phyloP scores from a whole-genome alignment of 2,888 invertebrate genomes.

The Eurytoma adleriae region DNA sequence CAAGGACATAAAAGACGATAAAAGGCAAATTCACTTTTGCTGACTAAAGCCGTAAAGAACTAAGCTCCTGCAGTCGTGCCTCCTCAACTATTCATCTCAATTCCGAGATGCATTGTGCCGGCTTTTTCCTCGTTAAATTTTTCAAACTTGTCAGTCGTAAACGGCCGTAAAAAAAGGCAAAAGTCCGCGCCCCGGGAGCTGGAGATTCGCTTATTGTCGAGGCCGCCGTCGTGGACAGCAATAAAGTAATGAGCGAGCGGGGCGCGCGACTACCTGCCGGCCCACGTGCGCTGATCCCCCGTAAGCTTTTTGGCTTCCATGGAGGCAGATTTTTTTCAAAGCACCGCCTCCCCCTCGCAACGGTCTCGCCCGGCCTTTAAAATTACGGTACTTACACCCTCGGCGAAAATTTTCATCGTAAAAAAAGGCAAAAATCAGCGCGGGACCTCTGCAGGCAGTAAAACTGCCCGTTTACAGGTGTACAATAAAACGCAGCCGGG shows the following conservation, averaged over 20 bases:
- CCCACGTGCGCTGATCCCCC: background rate
- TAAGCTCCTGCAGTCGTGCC: conserved; percentile 28
- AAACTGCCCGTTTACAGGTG: background rate
- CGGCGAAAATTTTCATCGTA: conserved; percentile 1
- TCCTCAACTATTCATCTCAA: conserved; percentile 43
- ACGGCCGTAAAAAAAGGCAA: conserved; percentile 42
- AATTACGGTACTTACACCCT: conserved; percentile 39
- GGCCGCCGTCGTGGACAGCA: conserved; percentile 21
- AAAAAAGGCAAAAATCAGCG: conserved; percentile 9
- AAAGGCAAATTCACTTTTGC: conserved; percentile 47
- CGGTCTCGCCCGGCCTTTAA: conserved; percentile 9
- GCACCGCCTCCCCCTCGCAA: background rate
- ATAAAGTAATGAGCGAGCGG: conserved; percentile 52
- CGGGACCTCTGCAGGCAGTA: background rate
- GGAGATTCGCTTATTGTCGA: background rate
- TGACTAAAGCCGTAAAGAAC: conserved; percentile 36
- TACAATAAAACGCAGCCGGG: background rate
- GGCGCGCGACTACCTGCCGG: conserved; percentile 13
- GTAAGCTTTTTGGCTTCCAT: conserved; percentile 7
- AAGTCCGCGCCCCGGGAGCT: background rate
- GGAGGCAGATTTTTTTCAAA: background rate
- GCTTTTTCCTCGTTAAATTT: conserved; percentile 48
- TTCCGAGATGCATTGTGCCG: conserved; percentile 15
- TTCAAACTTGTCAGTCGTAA: conserved; percentile 43
- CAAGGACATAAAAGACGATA: conserved; percentile 16